Base-by-base conservation (phyloP, 2,888 invertebrate species). In the Phyllotreta cruciferae region DNA sequence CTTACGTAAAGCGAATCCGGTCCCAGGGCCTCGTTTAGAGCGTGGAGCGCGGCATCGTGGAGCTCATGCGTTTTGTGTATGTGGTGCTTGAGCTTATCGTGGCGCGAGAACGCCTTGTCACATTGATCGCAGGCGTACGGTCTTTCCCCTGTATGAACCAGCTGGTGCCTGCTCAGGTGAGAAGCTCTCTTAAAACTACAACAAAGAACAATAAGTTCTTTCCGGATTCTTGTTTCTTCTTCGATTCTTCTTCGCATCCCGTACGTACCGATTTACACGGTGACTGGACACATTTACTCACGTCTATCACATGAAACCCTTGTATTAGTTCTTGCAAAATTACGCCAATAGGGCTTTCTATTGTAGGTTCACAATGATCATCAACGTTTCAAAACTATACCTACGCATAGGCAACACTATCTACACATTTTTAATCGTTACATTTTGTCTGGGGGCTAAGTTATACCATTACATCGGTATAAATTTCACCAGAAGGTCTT, bases 1-100 rank as follows among this genome's bases (percentile, higher is more conserved):
- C 68, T 64, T 66, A 70, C 68, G 52, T 71, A 70, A 47, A 70
- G 49, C 35, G 71, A 64, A 64, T 71, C 70, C 7, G 64, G 60
- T 35, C 68, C 65, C 50, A 70, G 39, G n/a, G 63, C 57, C 11
- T 68, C 69, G 64, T 70, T 68, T 11, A 68, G 39, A 41, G 60
- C 54, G 24, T 60, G 64, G 24, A 24, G 24, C 24, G 24, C 24
- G 24, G 24, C 24, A 4, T 24, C 24, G 24, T 24, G 24, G 1
- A 66, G 10, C 52, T 84, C 80, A 70, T 87, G 86, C 75, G 85
- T 84, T 70, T 86, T 86, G 76, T 85, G 83, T 66, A 86, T 83
- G 78, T 90, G 90, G 71, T 89, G 86, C 66, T 90, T 87, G 72
- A 90, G 82, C 75, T 90, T 90, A 79, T 90, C 90, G 70, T 88